Evolutionary conservation across 2,888 invertebrate genomes (phyloP).

Genomic region (Papilio demoleus): DNA sequence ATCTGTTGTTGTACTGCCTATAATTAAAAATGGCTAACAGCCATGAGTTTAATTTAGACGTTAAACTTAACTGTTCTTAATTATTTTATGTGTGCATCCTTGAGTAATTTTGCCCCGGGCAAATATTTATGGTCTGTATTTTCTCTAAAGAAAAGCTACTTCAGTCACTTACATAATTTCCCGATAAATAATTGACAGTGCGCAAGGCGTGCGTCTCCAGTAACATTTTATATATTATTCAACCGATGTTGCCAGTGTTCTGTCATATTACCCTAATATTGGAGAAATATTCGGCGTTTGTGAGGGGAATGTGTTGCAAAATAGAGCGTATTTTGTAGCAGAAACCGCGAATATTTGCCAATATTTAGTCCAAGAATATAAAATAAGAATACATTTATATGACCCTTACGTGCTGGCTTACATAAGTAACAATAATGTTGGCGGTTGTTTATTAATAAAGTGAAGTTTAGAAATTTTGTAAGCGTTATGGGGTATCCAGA

Average conservation of each 20-base stretch:
- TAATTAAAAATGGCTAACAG: too few relatives aligned
- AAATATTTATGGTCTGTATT: too few relatives aligned
- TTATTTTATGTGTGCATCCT: too few relatives aligned
- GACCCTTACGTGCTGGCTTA: conserved; percentile 12
- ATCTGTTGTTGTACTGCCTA: too few relatives aligned
- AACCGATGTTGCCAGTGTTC: conserved; percentile 75
- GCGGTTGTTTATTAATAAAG: background rate
- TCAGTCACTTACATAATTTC: conserved; percentile 75
- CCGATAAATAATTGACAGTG: conserved; percentile 78
- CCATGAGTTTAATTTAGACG: too few relatives aligned
- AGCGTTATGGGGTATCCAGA: background rate
- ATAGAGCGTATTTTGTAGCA: conserved; percentile 32
- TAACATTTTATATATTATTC: conserved; percentile 78
- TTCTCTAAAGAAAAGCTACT: conserved; percentile 41
- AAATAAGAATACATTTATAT: conserved; percentile 21
- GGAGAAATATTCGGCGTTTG: conserved; percentile 75
- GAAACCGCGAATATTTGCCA: conserved; percentile 35
- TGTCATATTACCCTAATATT: conserved; percentile 80
- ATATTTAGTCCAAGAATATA: conserved; percentile 34
- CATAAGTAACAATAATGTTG: too few relatives aligned
- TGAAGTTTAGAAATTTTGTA: background rate
- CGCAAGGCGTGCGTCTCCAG: conserved; percentile 65
- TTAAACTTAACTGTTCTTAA: too few relatives aligned
- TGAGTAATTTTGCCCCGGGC: background rate
- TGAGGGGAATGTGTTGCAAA: conserved; percentile 65